A percentile compares a stretch with the other conserved stretches of the same genome.
These are phyloP conservation scores for Mesochorus sp. DNA, from an alignment of 2,888 invertebrate genomes.

Conservation along the genomic window DNA sequence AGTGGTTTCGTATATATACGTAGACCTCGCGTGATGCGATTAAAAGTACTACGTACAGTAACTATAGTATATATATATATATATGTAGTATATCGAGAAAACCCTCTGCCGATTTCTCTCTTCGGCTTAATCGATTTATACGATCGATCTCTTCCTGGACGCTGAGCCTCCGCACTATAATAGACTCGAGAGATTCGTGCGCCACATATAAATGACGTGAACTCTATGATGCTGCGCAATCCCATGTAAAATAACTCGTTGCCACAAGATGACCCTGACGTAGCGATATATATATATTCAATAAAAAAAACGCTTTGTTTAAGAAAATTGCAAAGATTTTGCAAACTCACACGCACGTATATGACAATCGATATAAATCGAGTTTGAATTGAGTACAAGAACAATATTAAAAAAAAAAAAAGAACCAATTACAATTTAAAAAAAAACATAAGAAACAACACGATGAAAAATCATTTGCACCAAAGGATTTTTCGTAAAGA, in stretches of 20 bases:
- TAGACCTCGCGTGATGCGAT: constrained; percentile 57
- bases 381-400: neutral
- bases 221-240: constrained; percentile 9
- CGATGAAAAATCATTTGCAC: neutral
- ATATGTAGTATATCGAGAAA: too few relatives aligned
- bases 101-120: constrained; percentile 34
- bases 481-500: neutral
- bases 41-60: constrained; percentile 41
- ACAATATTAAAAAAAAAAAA: neutral
- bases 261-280: constrained; percentile 31
- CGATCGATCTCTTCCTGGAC: constrained; percentile 61
- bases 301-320: neutral
- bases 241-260: constrained; percentile 13
- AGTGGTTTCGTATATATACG: neutral
- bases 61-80: constrained; percentile 15
- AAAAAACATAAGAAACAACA: neutral
- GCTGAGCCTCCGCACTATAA: constrained; percentile 45
- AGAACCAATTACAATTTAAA: neutral
- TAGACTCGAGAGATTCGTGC: constrained; percentile 40
- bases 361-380: neutral
- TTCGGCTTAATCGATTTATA: constrained; percentile 56
- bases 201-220: constrained; percentile 46
- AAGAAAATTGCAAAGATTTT: constrained; percentile 12
- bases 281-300: constrained; percentile 10
- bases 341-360: neutral